Conservation (phyloP, 2,113 vertebrate genomes). For the Psilopogon haemacephalus region DNA sequence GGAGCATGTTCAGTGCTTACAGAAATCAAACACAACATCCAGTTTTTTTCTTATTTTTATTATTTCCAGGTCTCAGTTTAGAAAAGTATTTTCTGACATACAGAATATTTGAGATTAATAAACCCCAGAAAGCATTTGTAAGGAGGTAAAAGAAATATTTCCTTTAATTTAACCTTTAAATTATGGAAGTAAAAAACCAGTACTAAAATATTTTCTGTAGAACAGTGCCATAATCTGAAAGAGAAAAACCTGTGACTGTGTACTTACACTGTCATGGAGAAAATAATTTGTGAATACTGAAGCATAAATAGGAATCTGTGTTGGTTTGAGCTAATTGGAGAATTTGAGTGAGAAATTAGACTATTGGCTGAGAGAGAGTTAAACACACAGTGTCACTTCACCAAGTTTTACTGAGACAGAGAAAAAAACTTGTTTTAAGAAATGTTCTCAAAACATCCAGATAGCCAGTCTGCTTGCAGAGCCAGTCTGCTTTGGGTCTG, state of each 20-base stretch:
- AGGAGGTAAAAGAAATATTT: background rate
- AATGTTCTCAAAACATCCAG: no score
- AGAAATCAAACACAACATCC: background rate
- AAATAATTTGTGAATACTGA: background rate
- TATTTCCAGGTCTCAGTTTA: background rate
- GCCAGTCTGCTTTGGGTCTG: no score
- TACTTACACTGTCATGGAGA: background rate
- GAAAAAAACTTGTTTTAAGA: no score
- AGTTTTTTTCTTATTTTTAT: background rate
- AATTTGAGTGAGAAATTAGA: no score
- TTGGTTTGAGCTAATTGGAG: no score
- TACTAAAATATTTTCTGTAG: background rate
- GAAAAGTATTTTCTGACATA: background rate
- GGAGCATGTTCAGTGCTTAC: background rate
- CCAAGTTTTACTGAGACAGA: no score
- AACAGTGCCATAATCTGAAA: background rate
- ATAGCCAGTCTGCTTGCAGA: no score
- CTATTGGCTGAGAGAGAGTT: no score
- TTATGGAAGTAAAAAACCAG: background rate
- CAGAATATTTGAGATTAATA: background rate
- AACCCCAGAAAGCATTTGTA: background rate
- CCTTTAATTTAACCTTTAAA: background rate
- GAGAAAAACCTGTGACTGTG: background rate
- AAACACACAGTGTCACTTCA: no score
- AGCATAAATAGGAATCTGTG: background rate